phyloP scores from a whole-genome alignment of 2,888 invertebrate species.

The Opisthograptis luteolata region DNA sequence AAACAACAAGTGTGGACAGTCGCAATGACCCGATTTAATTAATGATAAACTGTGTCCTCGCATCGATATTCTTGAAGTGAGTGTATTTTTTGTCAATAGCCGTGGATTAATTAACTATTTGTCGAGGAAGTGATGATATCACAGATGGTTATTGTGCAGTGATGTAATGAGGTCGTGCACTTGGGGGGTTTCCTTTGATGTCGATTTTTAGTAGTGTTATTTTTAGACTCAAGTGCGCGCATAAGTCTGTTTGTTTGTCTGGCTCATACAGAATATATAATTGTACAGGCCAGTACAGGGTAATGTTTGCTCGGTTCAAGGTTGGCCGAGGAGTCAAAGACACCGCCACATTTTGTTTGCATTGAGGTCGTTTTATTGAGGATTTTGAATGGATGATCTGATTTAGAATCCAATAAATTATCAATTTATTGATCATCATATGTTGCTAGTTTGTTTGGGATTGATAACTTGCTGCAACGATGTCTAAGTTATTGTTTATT shows the following conservation, averaged over 20 bases:
- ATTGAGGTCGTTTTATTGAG: constrained; percentile 7
- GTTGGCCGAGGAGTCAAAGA: constrained; percentile 27
- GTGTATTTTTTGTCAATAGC: constrained; percentile 41
- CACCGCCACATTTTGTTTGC: constrained; percentile 4
- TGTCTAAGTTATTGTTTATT: no score
- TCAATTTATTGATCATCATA: not conserved
- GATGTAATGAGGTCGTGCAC: constrained; percentile 31
- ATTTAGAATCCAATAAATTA: not conserved
- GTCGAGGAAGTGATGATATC: constrained; percentile 73
- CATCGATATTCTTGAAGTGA: constrained; percentile 39
- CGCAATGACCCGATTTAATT: constrained; percentile 33
- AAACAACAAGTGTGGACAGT: constrained; percentile 35
- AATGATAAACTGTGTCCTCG: constrained; percentile 39
- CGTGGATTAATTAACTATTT: constrained; percentile 54
- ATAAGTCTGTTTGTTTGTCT: constrained; percentile 63
- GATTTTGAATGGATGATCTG: constrained; percentile 2
- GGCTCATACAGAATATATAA: constrained; percentile 35
- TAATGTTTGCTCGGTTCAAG: constrained; percentile 30
- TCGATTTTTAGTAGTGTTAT: constrained; percentile 58
- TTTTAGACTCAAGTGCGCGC: constrained; percentile 65
- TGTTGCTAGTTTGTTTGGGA: no score
- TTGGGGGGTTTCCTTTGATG: constrained; percentile 23
- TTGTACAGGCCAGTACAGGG: constrained; percentile 14
- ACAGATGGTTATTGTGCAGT: constrained; percentile 59
- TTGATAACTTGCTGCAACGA: no score